Percentiles rank a stretch among this genome's conserved stretches.
phyloP scores from a whole-genome alignment of 1,140 invertebrate species.

The Leptopilina clavipes region DNA sequence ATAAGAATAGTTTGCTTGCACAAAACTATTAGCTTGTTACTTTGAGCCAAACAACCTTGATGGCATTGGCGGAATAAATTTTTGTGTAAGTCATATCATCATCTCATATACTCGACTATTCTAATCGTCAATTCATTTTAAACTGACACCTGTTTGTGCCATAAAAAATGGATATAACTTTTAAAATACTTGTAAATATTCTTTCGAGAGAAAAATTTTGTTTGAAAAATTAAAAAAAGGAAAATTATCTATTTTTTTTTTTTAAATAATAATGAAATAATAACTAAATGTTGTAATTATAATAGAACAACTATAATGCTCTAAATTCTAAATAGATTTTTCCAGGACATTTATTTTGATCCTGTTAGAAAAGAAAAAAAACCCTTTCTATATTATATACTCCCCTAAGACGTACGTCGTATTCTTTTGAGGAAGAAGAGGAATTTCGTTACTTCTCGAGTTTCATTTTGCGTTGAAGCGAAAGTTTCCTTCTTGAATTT shows the following conservation, averaged over 20 bases:
- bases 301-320: too few species aligned
- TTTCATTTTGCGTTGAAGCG: conserved; percentile 1
- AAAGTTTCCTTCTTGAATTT: not conserved
- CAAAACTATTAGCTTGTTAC: conserved; percentile 5
- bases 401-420: not conserved
- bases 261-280: too few species aligned
- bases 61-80: not conserved
- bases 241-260: too few species aligned
- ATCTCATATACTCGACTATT: not conserved
- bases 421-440: not conserved
- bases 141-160: not conserved
- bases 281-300: too few species aligned
- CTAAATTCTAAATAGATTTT: not conserved
- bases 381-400: not conserved
- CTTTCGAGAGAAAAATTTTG: too few species aligned
- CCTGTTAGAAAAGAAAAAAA: too few species aligned
- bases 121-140: conserved; percentile 17
- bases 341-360: too few species aligned
- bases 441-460: conserved; percentile 1
- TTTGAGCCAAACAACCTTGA: conserved; percentile 2
- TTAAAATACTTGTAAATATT: too few species aligned
- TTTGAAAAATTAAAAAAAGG: too few species aligned
- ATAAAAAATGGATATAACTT: not conserved
- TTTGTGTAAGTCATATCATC: too few species aligned
- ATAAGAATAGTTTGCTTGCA: conserved; percentile 14